Evolutionary conservation across 2,888 invertebrate species (phyloP), one percentile per base, ranked within the genome.

Genomic region (Habrosyne pyritoides): DNA sequence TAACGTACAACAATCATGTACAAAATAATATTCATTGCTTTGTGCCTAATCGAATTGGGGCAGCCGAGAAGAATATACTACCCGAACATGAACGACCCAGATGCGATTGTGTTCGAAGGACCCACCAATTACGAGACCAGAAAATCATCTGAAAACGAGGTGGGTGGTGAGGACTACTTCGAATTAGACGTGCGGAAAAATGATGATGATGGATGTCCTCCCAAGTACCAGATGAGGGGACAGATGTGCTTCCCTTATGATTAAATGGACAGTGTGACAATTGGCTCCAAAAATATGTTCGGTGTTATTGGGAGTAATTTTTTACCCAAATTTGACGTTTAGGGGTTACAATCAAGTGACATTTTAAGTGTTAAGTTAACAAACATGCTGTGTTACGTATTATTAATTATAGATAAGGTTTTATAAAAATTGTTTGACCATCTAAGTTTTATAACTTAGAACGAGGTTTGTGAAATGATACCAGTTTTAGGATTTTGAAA

Each of bases 21-120:
- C 42, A 42, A 42, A 42, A 42, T 57, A n/a, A 24, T 51, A 5
- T 22, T 53, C 2, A 26, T 51, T 7, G 10, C 42, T 30, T 0
- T 64, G n/a, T 50, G 53, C 22, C 10, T 70, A 10, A 21, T 56
- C 2, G 14, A 58, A 6, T 52, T 53, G 1, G 59, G 55, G 2
- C 47, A 56, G 12, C 47, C 71, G 28, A 64, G 67, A 47, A 66
- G 48, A 48, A 33, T 77, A 2, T 86, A 83, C 55, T 83, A 76
- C 57, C 73, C 81, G 0, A 67, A 74, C 50, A 63, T 65, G 3
- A 56, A 70, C 0, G 79, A 79, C 54, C 83, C 85, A 0, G 61
- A 75, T 24, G 77, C 81, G 0, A 86, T 88, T 10, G 84, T 81
- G 0, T 88, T 87, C 47, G 79, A 80, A 0, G 88, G 78, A 1